A percentile compares a stretch with the other conserved stretches of the same genome.
Evolutionary conservation across 2,113 vertebrate species (phyloP).

Genomic region (Phalacrocorax pelagicus): DNA sequence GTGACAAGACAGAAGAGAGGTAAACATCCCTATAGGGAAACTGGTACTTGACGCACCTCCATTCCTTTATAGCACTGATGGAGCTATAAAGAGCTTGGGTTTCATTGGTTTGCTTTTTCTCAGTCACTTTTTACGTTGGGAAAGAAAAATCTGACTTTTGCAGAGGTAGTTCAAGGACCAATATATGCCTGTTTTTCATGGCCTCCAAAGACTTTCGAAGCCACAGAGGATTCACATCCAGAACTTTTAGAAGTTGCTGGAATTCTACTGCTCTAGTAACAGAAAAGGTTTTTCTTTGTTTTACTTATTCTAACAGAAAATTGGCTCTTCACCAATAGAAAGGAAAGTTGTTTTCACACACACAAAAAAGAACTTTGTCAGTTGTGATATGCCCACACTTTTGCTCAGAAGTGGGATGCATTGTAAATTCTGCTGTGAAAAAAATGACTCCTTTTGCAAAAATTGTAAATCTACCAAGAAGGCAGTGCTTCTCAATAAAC

Average conservation of each 20-base stretch:
- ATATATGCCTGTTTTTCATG: neutral
- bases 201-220: neutral
- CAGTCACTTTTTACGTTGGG: neutral
- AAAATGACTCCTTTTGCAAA: neutral
- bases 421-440: neutral
- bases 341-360: neutral
- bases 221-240: neutral
- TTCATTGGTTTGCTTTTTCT: neutral
- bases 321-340: neutral
- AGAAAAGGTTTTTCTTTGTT: neutral
- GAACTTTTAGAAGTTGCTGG: neutral
- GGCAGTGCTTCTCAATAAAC: neutral
- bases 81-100: neutral
- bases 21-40: neutral
- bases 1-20: neutral
- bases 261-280: neutral
- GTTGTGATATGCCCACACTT: neutral
- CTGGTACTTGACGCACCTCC: accelerated
- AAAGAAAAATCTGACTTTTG: neutral
- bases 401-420: neutral
- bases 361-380: neutral
- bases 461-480: neutral
- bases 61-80: neutral
- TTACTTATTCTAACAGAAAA: neutral
- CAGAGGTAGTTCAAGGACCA: neutral